A percentile compares a stretch with the other conserved stretches of the same genome.
Conservation (phyloP, 1,140 invertebrate species). For the Bombus balteatus region DNA sequence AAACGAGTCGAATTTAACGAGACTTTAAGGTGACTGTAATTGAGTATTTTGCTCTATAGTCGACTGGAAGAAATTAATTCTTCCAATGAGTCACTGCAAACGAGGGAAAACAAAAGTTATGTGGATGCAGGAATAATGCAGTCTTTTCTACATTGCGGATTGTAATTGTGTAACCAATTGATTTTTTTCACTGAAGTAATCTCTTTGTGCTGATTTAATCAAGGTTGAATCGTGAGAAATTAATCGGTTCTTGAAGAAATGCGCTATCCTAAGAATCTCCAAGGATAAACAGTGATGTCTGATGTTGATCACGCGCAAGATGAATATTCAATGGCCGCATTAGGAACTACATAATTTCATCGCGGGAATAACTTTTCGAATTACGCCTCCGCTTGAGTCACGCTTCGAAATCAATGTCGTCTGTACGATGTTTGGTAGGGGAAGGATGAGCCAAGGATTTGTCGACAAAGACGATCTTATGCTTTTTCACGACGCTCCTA, state of each 20-base stretch:
- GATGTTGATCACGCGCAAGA: not conserved
- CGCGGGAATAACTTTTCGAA: not conserved
- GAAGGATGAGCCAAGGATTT: slow-evolving; percentile 16
- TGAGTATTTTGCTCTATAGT: no score
- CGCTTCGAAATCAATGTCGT: slow-evolving; percentile 2
- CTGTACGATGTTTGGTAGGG: not conserved
- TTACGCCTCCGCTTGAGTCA: slow-evolving; percentile 15
- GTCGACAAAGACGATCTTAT: not conserved
- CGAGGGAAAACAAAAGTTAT: not conserved
- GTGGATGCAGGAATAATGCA: not conserved
- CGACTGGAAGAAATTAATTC: not conserved
- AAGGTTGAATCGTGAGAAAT: not conserved
- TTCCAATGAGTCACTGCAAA: not conserved
- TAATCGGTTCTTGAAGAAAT: not conserved
- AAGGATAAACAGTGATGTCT: not conserved
- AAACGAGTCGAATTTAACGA: not conserved
- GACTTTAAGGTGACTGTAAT: not conserved
- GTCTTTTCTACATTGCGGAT: not conserved
- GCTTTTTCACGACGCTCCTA: not conserved
- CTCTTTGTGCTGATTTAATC: not conserved
- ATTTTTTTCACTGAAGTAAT: not conserved
- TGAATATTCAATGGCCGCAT: slow-evolving; percentile 1
- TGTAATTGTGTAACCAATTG: not conserved
- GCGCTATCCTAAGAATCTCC: not conserved
- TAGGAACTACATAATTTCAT: not conserved